A percentile compares a stretch with the other conserved stretches of the same genome.
These are phyloP conservation scores for Heliangelus exortis DNA, from an alignment of 2,797 vertebrate species.

Conservation along the genomic window DNA sequence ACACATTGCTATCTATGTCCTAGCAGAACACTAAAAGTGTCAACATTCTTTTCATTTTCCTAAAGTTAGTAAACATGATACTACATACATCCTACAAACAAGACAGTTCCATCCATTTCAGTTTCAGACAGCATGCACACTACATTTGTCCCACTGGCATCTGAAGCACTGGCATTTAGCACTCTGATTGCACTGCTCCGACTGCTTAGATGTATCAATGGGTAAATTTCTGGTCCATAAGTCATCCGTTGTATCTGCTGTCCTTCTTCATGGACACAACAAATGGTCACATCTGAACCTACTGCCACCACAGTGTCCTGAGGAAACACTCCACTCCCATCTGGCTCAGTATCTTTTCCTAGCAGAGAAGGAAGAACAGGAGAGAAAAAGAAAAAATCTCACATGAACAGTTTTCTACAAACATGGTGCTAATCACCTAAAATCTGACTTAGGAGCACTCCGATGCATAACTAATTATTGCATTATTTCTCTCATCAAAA, in stretches of 20 bases:
- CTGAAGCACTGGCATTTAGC: slow-evolving; percentile 68
- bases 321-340: slow-evolving; percentile 62
- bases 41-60: not conserved
- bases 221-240: not conserved
- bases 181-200: slow-evolving; percentile 72
- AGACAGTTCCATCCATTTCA: slow-evolving; percentile 69
- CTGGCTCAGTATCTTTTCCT: slow-evolving; percentile 37
- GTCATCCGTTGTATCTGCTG: not conserved
- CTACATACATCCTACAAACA: slow-evolving; percentile 82
- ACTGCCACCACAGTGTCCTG: slow-evolving; percentile 73
- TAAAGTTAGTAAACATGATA: not conserved
- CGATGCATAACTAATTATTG: not conserved
- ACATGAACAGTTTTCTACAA: not conserved
- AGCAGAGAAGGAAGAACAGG: not conserved
- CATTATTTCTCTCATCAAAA: not conserved
- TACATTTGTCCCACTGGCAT: slow-evolving; percentile 72
- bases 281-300: slow-evolving; percentile 77
- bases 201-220: slow-evolving; percentile 64
- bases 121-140: slow-evolving; percentile 38
- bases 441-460: not conserved
- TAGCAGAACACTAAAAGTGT: not conserved
- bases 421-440: not conserved
- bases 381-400: not conserved
- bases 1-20: not conserved
- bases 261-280: slow-evolving; percentile 71